Conservation (phyloP, 2,113 vertebrate genomes). For the Calypte anna region DNA sequence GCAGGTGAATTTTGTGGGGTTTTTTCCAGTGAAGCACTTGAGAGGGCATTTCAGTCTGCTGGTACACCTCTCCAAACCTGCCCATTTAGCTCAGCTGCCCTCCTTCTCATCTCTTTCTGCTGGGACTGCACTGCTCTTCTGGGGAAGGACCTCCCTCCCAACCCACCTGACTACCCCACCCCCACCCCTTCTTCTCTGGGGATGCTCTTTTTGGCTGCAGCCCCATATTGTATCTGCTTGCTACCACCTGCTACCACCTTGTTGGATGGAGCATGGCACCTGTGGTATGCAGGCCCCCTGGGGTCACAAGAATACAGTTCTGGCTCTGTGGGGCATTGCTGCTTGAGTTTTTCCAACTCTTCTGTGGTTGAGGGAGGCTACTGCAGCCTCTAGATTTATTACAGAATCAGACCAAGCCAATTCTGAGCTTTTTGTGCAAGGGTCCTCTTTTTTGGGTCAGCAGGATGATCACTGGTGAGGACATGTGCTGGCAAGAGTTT, state of each 20-base stretch:
- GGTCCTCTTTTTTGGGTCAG: background rate
- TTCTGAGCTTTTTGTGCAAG: background rate
- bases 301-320: background rate
- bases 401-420: background rate
- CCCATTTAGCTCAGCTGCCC: background rate
- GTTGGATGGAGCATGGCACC: accelerated
- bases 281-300: accelerated
- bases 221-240: background rate
- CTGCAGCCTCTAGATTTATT: background rate
- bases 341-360: background rate
- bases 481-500: background rate
- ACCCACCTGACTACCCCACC: background rate
- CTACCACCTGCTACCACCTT: too few relatives aligned
- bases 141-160: background rate
- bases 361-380: background rate
- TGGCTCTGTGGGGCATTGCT: accelerated
- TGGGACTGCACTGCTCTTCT: accelerated
- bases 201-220: background rate
- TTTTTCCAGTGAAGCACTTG: background rate
- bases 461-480: background rate
- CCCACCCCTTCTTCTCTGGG: too few relatives aligned
- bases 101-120: background rate
- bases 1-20: background rate
- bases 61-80: background rate
- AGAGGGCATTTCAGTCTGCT: background rate